Conservation (phyloP, 2,797 vertebrate species). For the Champsocephalus gunnari region DNA sequence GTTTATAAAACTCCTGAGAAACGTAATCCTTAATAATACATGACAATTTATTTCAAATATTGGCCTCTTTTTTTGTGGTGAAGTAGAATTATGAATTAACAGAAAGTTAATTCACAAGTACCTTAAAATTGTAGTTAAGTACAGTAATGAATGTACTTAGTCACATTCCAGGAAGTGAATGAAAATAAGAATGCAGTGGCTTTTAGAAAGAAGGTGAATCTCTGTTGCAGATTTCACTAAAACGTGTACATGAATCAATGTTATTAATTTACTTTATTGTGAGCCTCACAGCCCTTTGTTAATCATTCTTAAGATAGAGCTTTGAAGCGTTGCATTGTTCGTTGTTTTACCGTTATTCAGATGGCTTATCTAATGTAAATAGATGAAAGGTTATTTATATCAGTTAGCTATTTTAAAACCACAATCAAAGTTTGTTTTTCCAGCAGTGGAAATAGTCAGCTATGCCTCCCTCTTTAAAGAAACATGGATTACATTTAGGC, state of each 20-base stretch:
- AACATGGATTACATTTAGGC: background rate
- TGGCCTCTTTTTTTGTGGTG: no score
- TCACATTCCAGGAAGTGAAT: background rate
- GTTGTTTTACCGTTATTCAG: slow-evolving; percentile 65
- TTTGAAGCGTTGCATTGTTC: slow-evolving; percentile 69
- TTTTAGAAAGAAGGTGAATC: background rate
- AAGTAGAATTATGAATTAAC: no score
- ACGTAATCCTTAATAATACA: no score
- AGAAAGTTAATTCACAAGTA: no score
- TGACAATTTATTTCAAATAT: no score
- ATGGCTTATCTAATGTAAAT: slow-evolving; percentile 76
- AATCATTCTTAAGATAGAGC: slow-evolving; percentile 38
- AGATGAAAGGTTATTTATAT: slow-evolving; percentile 65
- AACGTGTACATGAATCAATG: slow-evolving; percentile 9
- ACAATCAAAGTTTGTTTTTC: slow-evolving; percentile 55
- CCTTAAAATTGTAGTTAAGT: no score
- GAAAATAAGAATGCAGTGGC: background rate
- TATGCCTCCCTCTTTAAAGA: slow-evolving; percentile 12
- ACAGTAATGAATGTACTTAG: no score
- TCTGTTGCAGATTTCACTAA: no score
- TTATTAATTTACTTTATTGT: slow-evolving; percentile 59
- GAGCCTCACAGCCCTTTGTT: slow-evolving; percentile 43
- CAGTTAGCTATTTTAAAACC: slow-evolving; percentile 53
- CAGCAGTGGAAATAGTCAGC: slow-evolving; percentile 33
- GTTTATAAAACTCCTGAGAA: no score